Evolutionary conservation across 1,140 invertebrate species (phyloP).

Genomic region (Drosophila kurseongensis): DNA sequence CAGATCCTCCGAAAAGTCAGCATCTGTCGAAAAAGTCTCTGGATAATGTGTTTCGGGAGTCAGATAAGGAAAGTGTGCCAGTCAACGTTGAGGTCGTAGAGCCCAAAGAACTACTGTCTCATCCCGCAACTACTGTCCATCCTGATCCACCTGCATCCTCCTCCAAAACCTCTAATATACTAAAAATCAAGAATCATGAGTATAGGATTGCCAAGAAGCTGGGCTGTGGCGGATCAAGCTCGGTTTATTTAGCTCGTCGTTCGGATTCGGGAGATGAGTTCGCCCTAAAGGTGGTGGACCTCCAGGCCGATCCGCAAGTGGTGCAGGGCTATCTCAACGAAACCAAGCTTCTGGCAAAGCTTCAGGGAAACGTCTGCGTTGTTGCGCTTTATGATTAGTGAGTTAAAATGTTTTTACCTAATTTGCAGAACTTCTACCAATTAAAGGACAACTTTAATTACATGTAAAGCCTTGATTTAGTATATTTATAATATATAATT

Average conservation of each 20-base stretch:
- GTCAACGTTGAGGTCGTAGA: conserved; percentile 1
- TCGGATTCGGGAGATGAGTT: conserved; percentile 65
- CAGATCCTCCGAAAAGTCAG: conserved; percentile 9
- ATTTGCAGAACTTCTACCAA: no score
- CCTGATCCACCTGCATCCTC: background rate
- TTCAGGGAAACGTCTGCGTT: conserved; percentile 93
- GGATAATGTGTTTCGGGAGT: conserved; percentile 56
- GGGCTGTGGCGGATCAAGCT: conserved; percentile 80
- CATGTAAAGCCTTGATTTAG: no score
- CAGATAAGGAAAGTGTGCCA: conserved; percentile 1
- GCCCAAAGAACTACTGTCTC: conserved; percentile 9
- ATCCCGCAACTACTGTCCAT: background rate
- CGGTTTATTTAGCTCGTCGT: conserved; percentile 70
- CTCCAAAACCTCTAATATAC: conserved; percentile 16
- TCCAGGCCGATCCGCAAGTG: conserved; percentile 89
- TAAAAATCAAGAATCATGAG: conserved; percentile 70
- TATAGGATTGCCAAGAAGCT: conserved; percentile 76
- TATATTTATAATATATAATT: no score
- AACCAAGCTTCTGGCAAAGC: conserved; percentile 92
- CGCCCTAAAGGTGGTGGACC: conserved; percentile 86
- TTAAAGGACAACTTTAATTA: no score
- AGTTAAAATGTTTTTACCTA: conserved; percentile 84
- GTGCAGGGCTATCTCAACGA: conserved; percentile 95
- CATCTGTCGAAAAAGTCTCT: conserved; percentile 67
- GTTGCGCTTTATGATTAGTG: conserved; percentile 96